Evolutionary conservation across 2,888 invertebrate species (phyloP), one percentile per base, ranked within the genome.

Genomic region (Agonopterix arenella): DNA sequence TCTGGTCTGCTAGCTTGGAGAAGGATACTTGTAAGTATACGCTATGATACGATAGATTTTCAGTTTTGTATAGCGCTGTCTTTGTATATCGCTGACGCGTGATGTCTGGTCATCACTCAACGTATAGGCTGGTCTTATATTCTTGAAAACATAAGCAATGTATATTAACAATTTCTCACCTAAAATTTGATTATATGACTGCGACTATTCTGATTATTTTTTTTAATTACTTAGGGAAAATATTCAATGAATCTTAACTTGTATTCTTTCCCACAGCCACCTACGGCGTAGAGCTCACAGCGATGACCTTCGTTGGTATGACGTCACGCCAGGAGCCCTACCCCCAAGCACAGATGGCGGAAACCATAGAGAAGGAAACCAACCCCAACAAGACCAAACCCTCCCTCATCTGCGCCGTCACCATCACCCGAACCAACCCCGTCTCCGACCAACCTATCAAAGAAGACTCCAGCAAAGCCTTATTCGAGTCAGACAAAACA

Each of bases 271-370:
- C 66, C 66, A 11, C 68, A 89, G 89, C 85, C 45, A 84, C 78
- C 7, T 88, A 88, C 61, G 72, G 72, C 55, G 76, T 86, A 44
- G 83, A 84, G 60, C 74, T 89, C 8, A 85, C 88, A 47, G 88
- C 89, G 4, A 84, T 88, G 86, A 73, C 88, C 44, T 88, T 88
- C 61, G 70, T 86, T 46, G 85, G 86, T 16, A 81, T 84, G 78
- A 76, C 77, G 47, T 74, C 80, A 51, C 74, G 80, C 53, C 82
- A 79, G 56, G 83, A 84, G 46, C 54, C 66, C 44, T 80, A 79
- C 57, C 70, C 81, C 28, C 83, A 83, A 59, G 57, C 75, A 52
- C 83, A 80, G 62, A 73, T 66, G 59, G 56, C 70, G 36, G 84
- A 88, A 40, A 69, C 48, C 52, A 62, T 71, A 49, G 88, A 86